These are phyloP conservation scores for Promerops cafer DNA, from an alignment of 2,113 vertebrate species.

Conservation along the genomic window DNA sequence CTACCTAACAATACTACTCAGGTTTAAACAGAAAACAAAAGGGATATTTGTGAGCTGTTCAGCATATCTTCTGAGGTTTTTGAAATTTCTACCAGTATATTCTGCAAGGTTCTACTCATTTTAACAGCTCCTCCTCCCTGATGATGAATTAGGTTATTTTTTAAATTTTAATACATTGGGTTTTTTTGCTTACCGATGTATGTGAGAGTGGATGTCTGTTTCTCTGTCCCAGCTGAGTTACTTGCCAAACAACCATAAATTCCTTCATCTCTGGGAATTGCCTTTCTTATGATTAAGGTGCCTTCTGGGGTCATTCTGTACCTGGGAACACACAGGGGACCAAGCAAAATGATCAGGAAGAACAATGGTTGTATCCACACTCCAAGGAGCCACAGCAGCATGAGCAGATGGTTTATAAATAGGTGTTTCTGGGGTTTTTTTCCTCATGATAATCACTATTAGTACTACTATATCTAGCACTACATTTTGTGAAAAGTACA, in stretches of 20 bases:
- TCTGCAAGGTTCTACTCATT: background rate
- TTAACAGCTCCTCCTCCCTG: background rate
- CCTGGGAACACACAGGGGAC: conserved; percentile 58
- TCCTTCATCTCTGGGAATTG: conserved; percentile 81
- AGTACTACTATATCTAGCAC: background rate
- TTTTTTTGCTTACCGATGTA: conserved; percentile 78
- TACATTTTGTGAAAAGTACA: background rate
- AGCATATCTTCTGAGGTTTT: background rate
- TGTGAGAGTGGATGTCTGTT: conserved; percentile 76
- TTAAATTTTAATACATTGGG: background rate
- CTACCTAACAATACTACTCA: background rate
- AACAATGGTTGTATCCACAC: background rate
- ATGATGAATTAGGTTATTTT: background rate
- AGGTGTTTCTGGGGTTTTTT: background rate
- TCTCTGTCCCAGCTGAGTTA: conserved; percentile 86
- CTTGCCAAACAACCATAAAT: conserved; percentile 89
- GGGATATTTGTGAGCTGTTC: background rate
- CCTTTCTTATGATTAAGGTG: conserved; percentile 81
- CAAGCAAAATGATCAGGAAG: background rate
- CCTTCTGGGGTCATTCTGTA: conserved; percentile 84
- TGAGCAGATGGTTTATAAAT: background rate
- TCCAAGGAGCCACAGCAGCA: background rate
- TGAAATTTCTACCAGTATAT: background rate
- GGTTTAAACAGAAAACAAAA: background rate
- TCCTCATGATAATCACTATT: background rate